Evolutionary conservation across 2,113 vertebrate species (phyloP).

Genomic region (Protobothrops mucrosquamatus): DNA sequence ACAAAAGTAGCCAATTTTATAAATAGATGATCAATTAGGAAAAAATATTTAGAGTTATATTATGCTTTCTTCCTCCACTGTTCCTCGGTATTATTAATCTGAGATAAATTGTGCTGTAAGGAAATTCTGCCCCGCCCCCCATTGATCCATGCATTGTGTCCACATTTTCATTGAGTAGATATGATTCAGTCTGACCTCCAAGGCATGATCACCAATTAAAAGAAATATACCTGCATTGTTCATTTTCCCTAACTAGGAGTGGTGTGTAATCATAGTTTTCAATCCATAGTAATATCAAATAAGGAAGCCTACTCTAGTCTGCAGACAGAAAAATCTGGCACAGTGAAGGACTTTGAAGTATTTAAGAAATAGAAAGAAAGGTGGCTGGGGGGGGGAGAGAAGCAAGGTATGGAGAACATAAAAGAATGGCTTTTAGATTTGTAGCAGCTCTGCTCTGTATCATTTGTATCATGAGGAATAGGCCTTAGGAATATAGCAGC

Average conservation of each 20-base stretch:
- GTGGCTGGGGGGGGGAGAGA: not conserved
- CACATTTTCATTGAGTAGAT: not conserved
- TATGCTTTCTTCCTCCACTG: not conserved
- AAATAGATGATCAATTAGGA: not conserved
- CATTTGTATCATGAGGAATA: not conserved
- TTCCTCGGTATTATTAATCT: not conserved
- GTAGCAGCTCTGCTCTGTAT: not conserved
- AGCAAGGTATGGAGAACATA: not conserved
- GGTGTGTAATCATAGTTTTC: not conserved
- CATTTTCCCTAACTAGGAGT: not conserved
- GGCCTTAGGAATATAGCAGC: not conserved
- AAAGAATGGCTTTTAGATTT: not conserved
- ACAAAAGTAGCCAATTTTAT: not conserved
- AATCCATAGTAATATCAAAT: not conserved
- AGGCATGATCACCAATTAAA: not conserved
- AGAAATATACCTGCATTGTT: not conserved
- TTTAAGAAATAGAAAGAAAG: not conserved
- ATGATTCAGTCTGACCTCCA: not conserved
- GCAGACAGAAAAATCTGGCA: not conserved
- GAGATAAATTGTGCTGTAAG: conserved; percentile 1
- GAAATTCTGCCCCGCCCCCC: not conserved
- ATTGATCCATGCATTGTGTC: not conserved
- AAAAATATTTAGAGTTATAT: conserved; percentile 8
- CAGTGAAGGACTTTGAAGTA: not conserved
- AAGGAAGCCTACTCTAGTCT: not conserved